Evolutionary conservation across 1,140 invertebrate species (phyloP).

Genomic region (Pogonomyrmex californicus): DNA sequence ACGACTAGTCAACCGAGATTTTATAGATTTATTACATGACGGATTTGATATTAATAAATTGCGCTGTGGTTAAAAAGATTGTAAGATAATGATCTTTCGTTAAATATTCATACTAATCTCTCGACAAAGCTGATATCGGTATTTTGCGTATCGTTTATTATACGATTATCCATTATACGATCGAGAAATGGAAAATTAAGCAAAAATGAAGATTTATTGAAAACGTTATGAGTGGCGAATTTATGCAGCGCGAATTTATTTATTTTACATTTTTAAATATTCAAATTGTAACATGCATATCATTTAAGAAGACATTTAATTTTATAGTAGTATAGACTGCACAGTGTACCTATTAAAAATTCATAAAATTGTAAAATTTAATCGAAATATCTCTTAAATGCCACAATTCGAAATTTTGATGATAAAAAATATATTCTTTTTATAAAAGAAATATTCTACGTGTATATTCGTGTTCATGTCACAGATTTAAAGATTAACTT

Average conservation of each 20-base stretch:
- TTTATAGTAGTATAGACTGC: neutral
- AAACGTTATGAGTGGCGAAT: neutral
- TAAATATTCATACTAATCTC: slow-evolving; percentile 6
- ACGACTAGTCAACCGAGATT: neutral
- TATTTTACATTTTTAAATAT: neutral
- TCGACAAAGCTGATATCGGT: neutral
- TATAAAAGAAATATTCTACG: neutral
- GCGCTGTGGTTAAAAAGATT: neutral
- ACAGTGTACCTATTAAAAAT: neutral
- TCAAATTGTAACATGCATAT: neutral
- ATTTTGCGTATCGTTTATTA: neutral
- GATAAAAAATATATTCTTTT: neutral
- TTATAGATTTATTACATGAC: neutral
- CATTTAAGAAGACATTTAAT: neutral
- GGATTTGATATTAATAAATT: neutral
- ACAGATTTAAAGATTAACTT: too few relatives aligned
- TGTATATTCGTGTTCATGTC: too few relatives aligned
- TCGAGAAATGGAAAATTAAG: neutral
- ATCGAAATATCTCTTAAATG: neutral
- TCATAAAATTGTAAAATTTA: neutral
- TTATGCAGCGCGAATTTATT: neutral
- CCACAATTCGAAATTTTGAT: neutral
- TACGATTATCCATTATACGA: neutral
- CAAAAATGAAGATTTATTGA: neutral
- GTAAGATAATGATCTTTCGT: neutral